Conservation (phyloP, 2,113 vertebrate species). For the Cisticola juncidis region DNA sequence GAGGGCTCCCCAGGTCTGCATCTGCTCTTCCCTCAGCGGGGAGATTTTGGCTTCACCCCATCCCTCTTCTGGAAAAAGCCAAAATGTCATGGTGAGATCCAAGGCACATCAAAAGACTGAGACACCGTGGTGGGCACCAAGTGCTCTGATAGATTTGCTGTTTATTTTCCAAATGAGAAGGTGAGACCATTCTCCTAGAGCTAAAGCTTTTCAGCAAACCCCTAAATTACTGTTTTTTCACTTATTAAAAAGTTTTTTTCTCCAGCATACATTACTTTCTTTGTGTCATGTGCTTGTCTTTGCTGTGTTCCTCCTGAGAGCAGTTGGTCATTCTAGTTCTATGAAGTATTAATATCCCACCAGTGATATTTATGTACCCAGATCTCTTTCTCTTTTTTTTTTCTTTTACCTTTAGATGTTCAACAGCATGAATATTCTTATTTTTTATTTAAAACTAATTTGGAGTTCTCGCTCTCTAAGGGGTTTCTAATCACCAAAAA, state of each 20-base stretch:
- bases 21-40: neutral
- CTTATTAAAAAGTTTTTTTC: neutral
- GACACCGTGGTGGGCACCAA: neutral
- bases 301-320: slow-evolving; percentile 41
- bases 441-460: slow-evolving; percentile 99
- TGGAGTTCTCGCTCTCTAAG: slow-evolving; percentile 93
- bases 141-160: neutral
- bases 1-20: neutral
- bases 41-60: neutral
- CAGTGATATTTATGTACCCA: slow-evolving; percentile 82
- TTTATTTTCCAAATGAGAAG: neutral
- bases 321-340: slow-evolving; percentile 48
- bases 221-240: neutral
- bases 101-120: neutral
- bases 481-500: slow-evolving; percentile 98
- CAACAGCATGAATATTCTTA: slow-evolving; percentile 96
- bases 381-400: slow-evolving; percentile 70
- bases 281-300: slow-evolving; percentile 35
- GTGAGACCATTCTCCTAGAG: neutral
- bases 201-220: neutral
- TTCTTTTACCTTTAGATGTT: slow-evolving; percentile 95
- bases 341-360: slow-evolving; percentile 79
- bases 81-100: neutral
- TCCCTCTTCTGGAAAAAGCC: neutral
- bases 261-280: neutral